Evolutionary conservation across 1,140 invertebrate species (phyloP).

Genomic region (Magallana angulata): DNA sequence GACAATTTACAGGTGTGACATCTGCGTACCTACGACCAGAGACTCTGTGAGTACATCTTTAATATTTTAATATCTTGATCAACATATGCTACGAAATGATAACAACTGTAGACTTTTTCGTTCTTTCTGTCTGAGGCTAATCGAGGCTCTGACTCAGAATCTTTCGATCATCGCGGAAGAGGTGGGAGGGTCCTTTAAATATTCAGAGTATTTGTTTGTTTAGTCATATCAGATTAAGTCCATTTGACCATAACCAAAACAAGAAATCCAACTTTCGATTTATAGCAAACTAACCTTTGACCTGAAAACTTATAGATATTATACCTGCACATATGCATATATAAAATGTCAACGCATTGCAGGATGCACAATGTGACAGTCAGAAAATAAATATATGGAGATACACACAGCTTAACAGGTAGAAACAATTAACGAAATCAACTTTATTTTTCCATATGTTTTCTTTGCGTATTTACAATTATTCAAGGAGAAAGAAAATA

Average conservation of each 20-base stretch:
- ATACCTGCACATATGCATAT: too few relatives aligned
- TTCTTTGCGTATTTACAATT: background rate
- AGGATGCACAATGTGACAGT: too few relatives aligned
- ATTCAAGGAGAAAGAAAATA: background rate
- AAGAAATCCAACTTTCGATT: background rate
- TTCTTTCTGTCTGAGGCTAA: background rate
- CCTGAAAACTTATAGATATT: background rate
- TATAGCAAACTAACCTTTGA: background rate
- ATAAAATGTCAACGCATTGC: too few relatives aligned
- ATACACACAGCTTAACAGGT: too few relatives aligned
- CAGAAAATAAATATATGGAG: too few relatives aligned
- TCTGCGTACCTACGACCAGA: background rate
- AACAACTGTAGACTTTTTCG: background rate
- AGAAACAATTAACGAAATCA: too few relatives aligned
- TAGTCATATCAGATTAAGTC: background rate
- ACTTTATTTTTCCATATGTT: background rate
- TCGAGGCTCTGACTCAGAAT: conserved; percentile 20
- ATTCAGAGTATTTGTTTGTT: conserved; percentile 16
- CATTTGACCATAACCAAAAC: too few relatives aligned
- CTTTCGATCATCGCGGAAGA: background rate
- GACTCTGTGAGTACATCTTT: background rate
- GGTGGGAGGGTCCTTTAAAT: background rate
- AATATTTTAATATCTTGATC: background rate
- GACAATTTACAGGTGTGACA: conserved; percentile 17
- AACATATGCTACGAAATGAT: background rate